phyloP scores from a whole-genome alignment of 1,140 invertebrate genomes.

The Drosophila arizonae region DNA sequence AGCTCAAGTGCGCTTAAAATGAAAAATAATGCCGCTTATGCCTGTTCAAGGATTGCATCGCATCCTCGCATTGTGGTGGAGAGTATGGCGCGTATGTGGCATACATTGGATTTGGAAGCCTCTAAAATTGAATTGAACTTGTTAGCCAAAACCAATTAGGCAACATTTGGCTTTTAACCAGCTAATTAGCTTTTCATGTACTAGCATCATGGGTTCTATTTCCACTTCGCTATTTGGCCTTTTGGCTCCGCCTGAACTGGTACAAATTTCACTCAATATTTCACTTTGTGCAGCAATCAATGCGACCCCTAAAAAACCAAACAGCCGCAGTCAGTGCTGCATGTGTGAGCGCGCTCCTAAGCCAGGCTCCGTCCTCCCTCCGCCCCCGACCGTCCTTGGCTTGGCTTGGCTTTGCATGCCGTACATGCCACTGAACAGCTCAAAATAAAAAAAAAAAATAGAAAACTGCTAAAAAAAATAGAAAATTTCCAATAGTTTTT shows the following conservation, averaged over 20 bases:
- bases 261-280: constrained; percentile 69
- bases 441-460: constrained; percentile 23
- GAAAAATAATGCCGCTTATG: constrained; percentile 46
- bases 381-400: not conserved
- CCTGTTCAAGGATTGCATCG: constrained; percentile 20
- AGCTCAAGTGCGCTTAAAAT: constrained; percentile 28
- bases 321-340: constrained; percentile 27
- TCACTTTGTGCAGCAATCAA: constrained; percentile 76
- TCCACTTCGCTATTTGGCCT: not conserved
- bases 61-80: constrained; percentile 27
- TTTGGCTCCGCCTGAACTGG: constrained; percentile 37
- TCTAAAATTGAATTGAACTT: constrained; percentile 19
- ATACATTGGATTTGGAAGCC: not conserved
- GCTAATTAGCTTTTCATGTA: constrained; percentile 46
- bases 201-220: constrained; percentile 17
- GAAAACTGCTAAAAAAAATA: constrained; percentile 23
- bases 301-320: constrained; percentile 46
- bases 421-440: constrained; percentile 54
- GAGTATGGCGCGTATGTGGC: constrained; percentile 4
- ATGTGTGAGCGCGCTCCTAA: constrained; percentile 38
- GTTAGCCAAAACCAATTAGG: constrained; percentile 35
- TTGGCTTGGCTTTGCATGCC: constrained; percentile 52
- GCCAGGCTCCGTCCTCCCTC: not conserved
- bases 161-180: constrained; percentile 42
- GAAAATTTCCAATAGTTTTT: constrained; percentile 76